phyloP scores from a whole-genome alignment of 2,888 invertebrate genomes.

The Schizaphis graminum region DNA sequence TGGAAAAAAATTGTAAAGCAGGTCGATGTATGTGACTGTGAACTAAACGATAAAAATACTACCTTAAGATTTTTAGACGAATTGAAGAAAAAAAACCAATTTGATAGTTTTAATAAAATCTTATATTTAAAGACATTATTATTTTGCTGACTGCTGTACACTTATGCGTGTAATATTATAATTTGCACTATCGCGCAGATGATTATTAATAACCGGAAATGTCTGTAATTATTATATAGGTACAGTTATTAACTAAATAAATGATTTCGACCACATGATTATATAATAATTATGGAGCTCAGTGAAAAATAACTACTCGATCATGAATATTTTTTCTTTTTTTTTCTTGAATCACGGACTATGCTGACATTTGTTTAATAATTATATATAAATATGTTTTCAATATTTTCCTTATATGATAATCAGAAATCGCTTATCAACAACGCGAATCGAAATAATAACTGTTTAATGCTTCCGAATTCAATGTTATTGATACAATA shows the following conservation, averaged over 20 bases:
- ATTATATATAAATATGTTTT: not conserved
- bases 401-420: not conserved
- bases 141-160: not conserved
- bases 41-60: not conserved
- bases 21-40: not conserved
- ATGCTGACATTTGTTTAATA: not conserved
- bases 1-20: not conserved
- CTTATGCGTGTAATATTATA: constrained; percentile 18
- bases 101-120: not conserved
- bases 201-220: constrained; percentile 44
- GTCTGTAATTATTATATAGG: constrained; percentile 22
- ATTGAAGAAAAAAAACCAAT: not conserved
- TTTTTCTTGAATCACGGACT: not conserved
- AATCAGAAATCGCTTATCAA: not conserved
- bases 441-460: not conserved
- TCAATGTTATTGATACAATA: not conserved
- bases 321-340: not conserved
- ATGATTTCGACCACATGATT: not conserved
- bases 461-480: constrained; percentile 23
- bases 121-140: not conserved
- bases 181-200: constrained; percentile 35
- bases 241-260: not conserved
- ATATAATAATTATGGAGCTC: constrained; percentile 16
- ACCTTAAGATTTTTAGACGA: not conserved
- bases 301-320: not conserved